phyloP scores from a whole-genome alignment of 2,797 vertebrate genomes.

The Ctenopoma multispine region DNA sequence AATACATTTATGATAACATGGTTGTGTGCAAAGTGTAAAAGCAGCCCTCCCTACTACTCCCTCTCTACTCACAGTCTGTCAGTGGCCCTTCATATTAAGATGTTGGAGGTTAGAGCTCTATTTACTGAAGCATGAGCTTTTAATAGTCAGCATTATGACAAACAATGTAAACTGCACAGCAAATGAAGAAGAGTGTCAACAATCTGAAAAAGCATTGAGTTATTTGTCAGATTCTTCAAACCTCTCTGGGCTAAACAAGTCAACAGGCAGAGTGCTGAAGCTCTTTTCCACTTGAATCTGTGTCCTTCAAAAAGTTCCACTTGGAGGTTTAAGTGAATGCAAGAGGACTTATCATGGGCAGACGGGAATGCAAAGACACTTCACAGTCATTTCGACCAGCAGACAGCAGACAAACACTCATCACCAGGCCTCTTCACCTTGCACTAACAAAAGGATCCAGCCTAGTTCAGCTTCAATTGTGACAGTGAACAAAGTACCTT shows the following conservation, averaged over 20 bases:
- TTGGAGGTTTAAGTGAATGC: slow-evolving; percentile 47
- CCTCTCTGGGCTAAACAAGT: slow-evolving; percentile 32
- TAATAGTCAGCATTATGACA: slow-evolving; percentile 31
- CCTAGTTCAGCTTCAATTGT: slow-evolving; percentile 22
- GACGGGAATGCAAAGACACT: slow-evolving; percentile 48
- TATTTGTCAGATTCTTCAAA: slow-evolving; percentile 24
- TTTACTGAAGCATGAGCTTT: slow-evolving; percentile 49
- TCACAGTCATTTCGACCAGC: slow-evolving; percentile 38
- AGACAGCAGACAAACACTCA: slow-evolving; percentile 63
- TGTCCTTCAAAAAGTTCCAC: slow-evolving; percentile 59
- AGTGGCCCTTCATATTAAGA: slow-evolving; percentile 25
- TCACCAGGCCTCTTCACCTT: slow-evolving; percentile 53
- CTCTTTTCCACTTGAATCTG: slow-evolving; percentile 32
- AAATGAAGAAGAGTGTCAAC: slow-evolving; percentile 46
- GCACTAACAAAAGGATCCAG: slow-evolving; percentile 37
- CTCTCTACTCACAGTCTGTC: neutral
- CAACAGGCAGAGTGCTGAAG: slow-evolving; percentile 25
- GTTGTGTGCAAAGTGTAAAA: slow-evolving; percentile 13
- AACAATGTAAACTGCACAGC: slow-evolving; percentile 5
- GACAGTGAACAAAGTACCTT: slow-evolving; percentile 22
- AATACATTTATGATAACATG: slow-evolving; percentile 3
- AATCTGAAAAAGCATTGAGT: slow-evolving; percentile 22
- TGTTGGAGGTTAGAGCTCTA: slow-evolving; percentile 58
- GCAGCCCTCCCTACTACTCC: slow-evolving; percentile 21
- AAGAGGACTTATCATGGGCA: slow-evolving; percentile 49